Conservation (phyloP, 2,888 invertebrate genomes). For the Brenthis daphne region DNA sequence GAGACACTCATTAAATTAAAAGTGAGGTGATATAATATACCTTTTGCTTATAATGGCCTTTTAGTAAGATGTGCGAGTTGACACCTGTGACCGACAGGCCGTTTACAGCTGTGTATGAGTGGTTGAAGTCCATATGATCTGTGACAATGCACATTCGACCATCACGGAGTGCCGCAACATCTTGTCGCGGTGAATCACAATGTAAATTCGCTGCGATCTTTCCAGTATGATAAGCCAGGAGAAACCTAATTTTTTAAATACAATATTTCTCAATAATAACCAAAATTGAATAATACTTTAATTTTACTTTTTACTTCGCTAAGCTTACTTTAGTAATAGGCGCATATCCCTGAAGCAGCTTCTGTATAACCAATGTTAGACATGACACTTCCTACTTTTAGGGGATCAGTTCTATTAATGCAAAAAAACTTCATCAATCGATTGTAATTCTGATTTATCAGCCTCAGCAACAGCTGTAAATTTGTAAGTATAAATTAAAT, state of each 20-base stretch:
- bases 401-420: constrained; percentile 75
- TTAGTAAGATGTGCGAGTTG: constrained; percentile 60
- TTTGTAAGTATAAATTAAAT: not conserved
- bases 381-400: constrained; percentile 81
- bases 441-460: constrained; percentile 86
- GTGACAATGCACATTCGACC: constrained; percentile 82
- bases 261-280: not conserved
- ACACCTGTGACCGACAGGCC: constrained; percentile 60
- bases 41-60: constrained; percentile 62
- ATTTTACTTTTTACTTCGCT: too few relatives aligned
- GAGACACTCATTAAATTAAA: not conserved
- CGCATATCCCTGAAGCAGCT: constrained; percentile 74
- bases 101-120: constrained; percentile 69
- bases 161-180: constrained; percentile 74
- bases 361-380: constrained; percentile 76
- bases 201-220: constrained; percentile 88
- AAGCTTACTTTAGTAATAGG: constrained; percentile 80
- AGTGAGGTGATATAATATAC: constrained; percentile 40
- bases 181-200: constrained; percentile 80
- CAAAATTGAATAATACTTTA: too few relatives aligned
- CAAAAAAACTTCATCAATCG: constrained; percentile 83
- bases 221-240: constrained; percentile 85
- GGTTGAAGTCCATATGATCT: constrained; percentile 79
- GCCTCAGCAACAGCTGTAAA: constrained; percentile 73
- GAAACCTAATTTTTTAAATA: constrained; percentile 53